A percentile compares a stretch with the other conserved stretches of the same genome.
phyloP scores from a whole-genome alignment of 2,113 vertebrate genomes.

The Ptilonorhynchus violaceus region DNA sequence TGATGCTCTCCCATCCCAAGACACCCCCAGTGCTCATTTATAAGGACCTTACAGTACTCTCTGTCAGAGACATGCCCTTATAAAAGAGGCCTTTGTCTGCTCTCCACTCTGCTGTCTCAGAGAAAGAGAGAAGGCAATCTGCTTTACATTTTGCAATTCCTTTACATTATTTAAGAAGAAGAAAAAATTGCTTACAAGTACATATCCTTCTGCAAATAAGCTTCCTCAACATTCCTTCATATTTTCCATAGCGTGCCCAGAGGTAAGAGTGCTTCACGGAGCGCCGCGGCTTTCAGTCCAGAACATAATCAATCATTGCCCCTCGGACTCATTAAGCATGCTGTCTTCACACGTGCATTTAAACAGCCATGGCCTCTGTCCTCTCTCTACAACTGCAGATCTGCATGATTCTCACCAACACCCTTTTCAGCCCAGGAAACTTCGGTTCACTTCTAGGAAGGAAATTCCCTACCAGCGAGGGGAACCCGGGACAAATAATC shows the following conservation, averaged over 20 bases:
- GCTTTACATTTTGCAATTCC: not conserved
- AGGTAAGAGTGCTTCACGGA: conserved; percentile 35
- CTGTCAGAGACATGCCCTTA: not conserved
- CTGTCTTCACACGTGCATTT: conserved; percentile 44
- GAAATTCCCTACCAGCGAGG: not conserved
- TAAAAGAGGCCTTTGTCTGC: conserved; percentile 53
- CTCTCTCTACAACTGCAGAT: not conserved
- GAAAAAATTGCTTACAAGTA: conserved; percentile 70
- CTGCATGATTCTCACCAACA: not conserved
- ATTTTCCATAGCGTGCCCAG: conserved; percentile 61
- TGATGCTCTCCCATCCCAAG: not conserved
- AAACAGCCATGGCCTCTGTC: conserved; percentile 26
- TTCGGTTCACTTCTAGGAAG: not conserved
- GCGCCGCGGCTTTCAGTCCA: conserved; percentile 22
- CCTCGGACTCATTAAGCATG: conserved; percentile 51
- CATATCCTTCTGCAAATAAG: conserved; percentile 83
- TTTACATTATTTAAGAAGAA: not conserved
- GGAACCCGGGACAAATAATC: not conserved
- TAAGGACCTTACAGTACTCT: not conserved
- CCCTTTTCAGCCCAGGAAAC: not conserved
- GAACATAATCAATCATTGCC: conserved; percentile 44
- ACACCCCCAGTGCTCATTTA: not conserved
- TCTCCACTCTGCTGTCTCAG: not conserved
- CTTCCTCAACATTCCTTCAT: conserved; percentile 79
- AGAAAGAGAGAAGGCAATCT: not conserved